Percentiles rank a stretch among this genome's conserved stretches.
These are phyloP conservation scores for Ceratitis capitata DNA, from an alignment of 1,140 invertebrate species.

Conservation along the genomic window DNA sequence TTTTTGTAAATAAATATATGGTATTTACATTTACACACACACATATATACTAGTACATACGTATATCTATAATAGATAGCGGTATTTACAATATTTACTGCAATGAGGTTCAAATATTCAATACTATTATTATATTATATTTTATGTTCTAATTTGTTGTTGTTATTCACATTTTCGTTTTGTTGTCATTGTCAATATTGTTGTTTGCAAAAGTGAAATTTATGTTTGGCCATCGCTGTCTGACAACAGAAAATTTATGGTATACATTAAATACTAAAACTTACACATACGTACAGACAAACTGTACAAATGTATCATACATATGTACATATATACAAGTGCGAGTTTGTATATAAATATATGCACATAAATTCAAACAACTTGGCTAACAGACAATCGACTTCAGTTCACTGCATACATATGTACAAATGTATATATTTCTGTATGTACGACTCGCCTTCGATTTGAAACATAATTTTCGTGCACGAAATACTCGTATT, in stretches of 20 bases:
- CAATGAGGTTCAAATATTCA: not conserved
- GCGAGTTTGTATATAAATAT: not conserved
- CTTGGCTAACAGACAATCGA: no score
- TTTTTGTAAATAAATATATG: not conserved
- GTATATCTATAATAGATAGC: no score
- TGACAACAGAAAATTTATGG: conserved; percentile 4
- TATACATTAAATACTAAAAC: not conserved
- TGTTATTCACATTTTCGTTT: not conserved
- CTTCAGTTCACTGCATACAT: no score
- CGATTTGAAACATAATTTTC: not conserved
- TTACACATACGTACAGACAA: not conserved
- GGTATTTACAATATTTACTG: not conserved
- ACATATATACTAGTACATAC: no score
- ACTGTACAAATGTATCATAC: not conserved
- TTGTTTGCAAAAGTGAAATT: conserved; percentile 24
- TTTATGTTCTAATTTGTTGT: not conserved
- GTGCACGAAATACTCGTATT: not conserved
- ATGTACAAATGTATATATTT: not conserved
- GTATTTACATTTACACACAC: not conserved
- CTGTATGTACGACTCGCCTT: not conserved
- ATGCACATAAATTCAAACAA: no score
- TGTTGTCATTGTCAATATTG: not conserved
- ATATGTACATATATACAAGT: not conserved
- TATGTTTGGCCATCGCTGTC: not conserved
- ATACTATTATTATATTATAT: not conserved